Evolutionary conservation across 1,140 invertebrate species (phyloP), one percentile per base, ranked within the genome.

Genomic region (Rhagoletis pomonella): DNA sequence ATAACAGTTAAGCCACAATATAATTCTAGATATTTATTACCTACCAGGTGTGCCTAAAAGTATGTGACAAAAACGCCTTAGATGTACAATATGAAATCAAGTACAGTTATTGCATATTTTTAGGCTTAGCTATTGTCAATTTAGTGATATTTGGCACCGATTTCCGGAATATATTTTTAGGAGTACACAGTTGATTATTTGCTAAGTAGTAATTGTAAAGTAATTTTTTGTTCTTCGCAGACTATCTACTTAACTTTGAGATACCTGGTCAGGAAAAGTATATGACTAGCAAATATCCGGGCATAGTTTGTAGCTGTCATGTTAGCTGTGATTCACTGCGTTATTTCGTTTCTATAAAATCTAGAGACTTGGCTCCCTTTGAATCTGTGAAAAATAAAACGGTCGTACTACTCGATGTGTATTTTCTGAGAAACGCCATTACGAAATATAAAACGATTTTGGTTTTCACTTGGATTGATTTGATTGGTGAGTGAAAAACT

Each of bases 371-470:
- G 6, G 29, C 44, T 1, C 6, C 3, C 1, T 4, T 47, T 1
- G n/a, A 81, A 29, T 19, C 50, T 81, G 47, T 81, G 47, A 47
- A n/a, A 9, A 92, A 90, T 87, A 87, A 85, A 44, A 90, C 90
- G 50, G 89, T 89, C 89, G 89, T 92, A 50, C 90, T 91, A 86
- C 88, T 92, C 88, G 90, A 91, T 88, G 90, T 91, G 58, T 89
- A 92, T 81, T 92, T 89, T 77, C 90, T 90, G 17, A 90, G 89
- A 12, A 91, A 92, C 29, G 90, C 91, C 17, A 84, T 92, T 29
- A 90, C 91, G 89, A 90, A 91, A 1, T 92, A 92, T 88, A 89
- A 90, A 64, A 92, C 91, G 7, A 92, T 90, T 87, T 89, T 92
- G 55, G 89, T 92, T 10, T 91, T 92, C 42, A 90, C 90, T 77